Evolutionary conservation across 2,113 vertebrate genomes (phyloP).

Genomic region (Pipra filicauda): DNA sequence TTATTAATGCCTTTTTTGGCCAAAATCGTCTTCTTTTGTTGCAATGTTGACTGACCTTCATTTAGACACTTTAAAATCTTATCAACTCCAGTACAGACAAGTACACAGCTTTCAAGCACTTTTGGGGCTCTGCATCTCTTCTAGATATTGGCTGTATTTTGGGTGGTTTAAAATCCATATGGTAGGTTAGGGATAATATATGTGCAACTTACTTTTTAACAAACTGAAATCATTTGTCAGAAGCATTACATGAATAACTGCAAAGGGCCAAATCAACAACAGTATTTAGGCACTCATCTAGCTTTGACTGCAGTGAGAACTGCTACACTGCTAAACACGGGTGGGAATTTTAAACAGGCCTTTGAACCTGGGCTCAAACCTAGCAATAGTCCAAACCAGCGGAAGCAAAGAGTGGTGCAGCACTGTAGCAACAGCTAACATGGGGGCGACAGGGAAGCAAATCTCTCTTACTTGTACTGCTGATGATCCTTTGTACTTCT

Average conservation of each 20-base stretch:
- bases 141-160: neutral
- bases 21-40: neutral
- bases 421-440: neutral
- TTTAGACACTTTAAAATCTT: neutral
- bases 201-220: neutral
- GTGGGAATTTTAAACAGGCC: neutral
- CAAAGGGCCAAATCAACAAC: neutral
- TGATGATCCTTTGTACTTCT: slow-evolving; percentile 98
- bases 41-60: neutral
- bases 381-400: neutral
- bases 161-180: neutral
- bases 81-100: neutral
- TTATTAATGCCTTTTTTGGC: neutral
- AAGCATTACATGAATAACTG: neutral
- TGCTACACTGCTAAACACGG: accelerated
- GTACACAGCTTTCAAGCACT: neutral
- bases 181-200: neutral
- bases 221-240: neutral
- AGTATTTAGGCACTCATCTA: neutral
- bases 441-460: accelerated
- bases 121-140: neutral
- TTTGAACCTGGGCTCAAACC: neutral
- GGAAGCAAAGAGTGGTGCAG: neutral
- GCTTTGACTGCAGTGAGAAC: neutral
- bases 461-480: slow-evolving; percentile 90